phyloP scores from a whole-genome alignment of 2,888 invertebrate genomes.

The Dicyrtomina minuta region DNA sequence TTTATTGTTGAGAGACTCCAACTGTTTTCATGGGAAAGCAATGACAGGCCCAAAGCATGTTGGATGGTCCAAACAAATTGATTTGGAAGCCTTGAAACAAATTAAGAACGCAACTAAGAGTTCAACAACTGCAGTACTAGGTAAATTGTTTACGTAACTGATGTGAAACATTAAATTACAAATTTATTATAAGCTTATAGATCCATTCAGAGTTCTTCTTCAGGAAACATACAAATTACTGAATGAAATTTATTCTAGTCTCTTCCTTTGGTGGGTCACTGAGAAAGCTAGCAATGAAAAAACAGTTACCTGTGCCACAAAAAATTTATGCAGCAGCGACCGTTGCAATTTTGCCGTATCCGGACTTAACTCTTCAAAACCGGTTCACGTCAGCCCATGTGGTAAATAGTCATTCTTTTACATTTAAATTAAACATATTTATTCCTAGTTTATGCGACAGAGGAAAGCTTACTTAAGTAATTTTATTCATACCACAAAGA shows the following conservation, averaged over 20 bases:
- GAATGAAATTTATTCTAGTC: no score
- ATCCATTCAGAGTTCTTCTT: no score
- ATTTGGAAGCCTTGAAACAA: constrained; percentile 39
- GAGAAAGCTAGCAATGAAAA: constrained; percentile 41
- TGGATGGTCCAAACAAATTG: constrained; percentile 46
- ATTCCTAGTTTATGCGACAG: no score
- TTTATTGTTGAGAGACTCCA: constrained; percentile 45
- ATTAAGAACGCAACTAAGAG: constrained; percentile 46
- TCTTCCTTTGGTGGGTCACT: constrained; percentile 45
- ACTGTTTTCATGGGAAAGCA: constrained; percentile 50
- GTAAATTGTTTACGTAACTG: no score
- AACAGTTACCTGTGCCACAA: constrained; percentile 39
- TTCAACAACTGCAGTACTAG: constrained; percentile 37
- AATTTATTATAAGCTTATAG: no score
- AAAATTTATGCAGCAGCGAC: constrained; percentile 45
- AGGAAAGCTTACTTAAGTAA: no score
- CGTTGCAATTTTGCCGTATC: constrained; percentile 50
- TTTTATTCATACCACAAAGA: no score
- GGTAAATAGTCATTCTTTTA: constrained; percentile 35
- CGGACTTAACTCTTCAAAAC: constrained; percentile 44
- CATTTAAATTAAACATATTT: no score
- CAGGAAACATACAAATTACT: no score
- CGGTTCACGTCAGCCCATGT: constrained; percentile 45
- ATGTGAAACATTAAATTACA: no score
- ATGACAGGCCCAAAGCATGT: constrained; percentile 49